These are phyloP conservation scores for Sarcoramphus papa DNA, from an alignment of 2,797 vertebrate species.

Conservation along the genomic window DNA sequence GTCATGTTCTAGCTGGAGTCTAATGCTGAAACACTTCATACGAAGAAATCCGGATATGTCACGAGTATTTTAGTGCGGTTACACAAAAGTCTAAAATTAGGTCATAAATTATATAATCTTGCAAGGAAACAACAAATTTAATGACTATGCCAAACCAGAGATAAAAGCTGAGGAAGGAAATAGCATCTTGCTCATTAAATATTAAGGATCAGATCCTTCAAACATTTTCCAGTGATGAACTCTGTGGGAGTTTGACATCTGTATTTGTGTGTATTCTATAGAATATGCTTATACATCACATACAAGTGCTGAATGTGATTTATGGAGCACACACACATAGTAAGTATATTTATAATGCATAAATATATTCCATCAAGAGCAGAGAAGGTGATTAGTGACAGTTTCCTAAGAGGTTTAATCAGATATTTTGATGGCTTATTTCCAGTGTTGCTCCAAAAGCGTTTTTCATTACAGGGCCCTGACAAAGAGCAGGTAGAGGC, in stretches of 20 bases:
- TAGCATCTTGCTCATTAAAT: constrained; percentile 64
- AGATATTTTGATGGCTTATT: constrained; percentile 39
- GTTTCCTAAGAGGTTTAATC: constrained; percentile 53
- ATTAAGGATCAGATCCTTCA: constrained; percentile 62
- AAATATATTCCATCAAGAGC: constrained; percentile 33
- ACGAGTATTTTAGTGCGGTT: not conserved
- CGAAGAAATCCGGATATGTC: not conserved
- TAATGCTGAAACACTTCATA: not conserved
- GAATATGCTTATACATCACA: constrained; percentile 48
- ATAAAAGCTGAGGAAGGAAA: constrained; percentile 63
- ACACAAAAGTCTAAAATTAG: constrained; percentile 54
- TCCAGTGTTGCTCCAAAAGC: constrained; percentile 10
- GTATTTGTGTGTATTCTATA: constrained; percentile 47
- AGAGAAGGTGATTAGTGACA: constrained; percentile 51
- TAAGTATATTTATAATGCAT: constrained; percentile 56
- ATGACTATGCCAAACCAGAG: constrained; percentile 57
- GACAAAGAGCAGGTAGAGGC: not conserved
- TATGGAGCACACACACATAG: not conserved
- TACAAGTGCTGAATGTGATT: constrained; percentile 43
- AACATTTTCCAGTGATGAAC: constrained; percentile 43
- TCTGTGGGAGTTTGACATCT: constrained; percentile 61
- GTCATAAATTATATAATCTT: constrained; percentile 66
- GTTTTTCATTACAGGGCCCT: not conserved
- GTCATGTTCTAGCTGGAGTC: not conserved
- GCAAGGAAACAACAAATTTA: constrained; percentile 59